A percentile compares a stretch with the other conserved stretches of the same genome.
phyloP scores from a whole-genome alignment of 1,140 invertebrate genomes.

The Drosophila busckii region DNA sequence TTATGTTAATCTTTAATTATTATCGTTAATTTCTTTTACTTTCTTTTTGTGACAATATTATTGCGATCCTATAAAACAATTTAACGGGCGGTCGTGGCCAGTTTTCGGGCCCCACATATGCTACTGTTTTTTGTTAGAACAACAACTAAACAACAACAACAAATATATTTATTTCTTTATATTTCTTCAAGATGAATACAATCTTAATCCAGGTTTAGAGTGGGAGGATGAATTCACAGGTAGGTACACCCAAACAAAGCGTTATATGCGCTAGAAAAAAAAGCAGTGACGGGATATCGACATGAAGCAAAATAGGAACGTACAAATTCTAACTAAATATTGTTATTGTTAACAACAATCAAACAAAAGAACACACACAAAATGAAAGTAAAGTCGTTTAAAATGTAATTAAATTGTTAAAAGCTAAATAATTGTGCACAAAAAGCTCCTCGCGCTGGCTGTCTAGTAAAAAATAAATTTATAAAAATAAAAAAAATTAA shows the following conservation, averaged over 20 bases:
- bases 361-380: constrained; percentile 7
- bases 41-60: constrained; percentile 12
- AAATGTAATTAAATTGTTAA: constrained; percentile 2
- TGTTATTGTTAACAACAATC: constrained; percentile 7
- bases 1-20: too few relatives aligned
- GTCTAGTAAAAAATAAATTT: too few relatives aligned
- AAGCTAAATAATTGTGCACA: background rate
- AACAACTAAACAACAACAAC: constrained; percentile 38
- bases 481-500: too few relatives aligned
- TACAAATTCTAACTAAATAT: constrained; percentile 60
- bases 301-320: constrained; percentile 79
- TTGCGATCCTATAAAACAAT: constrained; percentile 4
- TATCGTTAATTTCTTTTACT: too few relatives aligned
- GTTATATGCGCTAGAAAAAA: constrained; percentile 55
- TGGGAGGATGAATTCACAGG: constrained; percentile 99
- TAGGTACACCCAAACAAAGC: constrained; percentile 84
- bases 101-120: constrained; percentile 19
- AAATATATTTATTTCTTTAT: constrained; percentile 83
- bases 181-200: constrained; percentile 95
- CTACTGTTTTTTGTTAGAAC: constrained; percentile 6
- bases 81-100: constrained; percentile 38
- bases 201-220: constrained; percentile 99
- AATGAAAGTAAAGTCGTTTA: constrained; percentile 5
- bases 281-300: constrained; percentile 77
- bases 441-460: constrained; percentile 28